phyloP scores from a whole-genome alignment of 1,140 invertebrate species.

The Hylaeus anthracinus region DNA sequence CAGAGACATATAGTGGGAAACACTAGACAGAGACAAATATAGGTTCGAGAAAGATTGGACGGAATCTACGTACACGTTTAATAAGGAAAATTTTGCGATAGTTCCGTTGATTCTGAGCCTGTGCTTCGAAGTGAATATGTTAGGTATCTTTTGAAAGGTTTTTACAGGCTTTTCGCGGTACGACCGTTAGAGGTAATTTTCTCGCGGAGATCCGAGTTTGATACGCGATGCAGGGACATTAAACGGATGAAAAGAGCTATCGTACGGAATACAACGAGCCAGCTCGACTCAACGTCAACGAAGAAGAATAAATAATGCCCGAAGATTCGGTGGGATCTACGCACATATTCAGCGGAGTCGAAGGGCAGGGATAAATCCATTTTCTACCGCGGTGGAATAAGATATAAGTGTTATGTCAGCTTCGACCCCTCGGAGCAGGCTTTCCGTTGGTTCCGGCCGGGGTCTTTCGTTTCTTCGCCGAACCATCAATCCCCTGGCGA shows the following conservation, averaged over 20 bases:
- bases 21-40: no score
- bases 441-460: not conserved
- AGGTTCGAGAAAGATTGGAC: no score
- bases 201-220: not conserved
- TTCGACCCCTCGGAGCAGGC: constrained; percentile 48
- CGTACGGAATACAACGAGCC: not conserved
- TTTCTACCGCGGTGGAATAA: constrained; percentile 72
- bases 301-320: constrained; percentile 73
- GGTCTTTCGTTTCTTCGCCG: constrained; percentile 31
- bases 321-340: constrained; percentile 44
- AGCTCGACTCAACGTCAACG: constrained; percentile 51
- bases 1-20: no score
- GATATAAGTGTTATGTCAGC: constrained; percentile 70
- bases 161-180: no score
- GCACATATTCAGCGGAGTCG: constrained; percentile 37
- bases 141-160: no score
- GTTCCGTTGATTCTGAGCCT: no score
- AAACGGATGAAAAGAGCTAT: constrained; percentile 3
- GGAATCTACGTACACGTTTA: no score
- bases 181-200: not conserved
- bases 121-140: no score
- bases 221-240: constrained; percentile 4
- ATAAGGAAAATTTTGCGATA: no score
- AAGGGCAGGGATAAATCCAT: constrained; percentile 75
- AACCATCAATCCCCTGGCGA: constrained; percentile 12